Conservation (phyloP, 2,113 vertebrate species). For the Cochlearius cochlearius region DNA sequence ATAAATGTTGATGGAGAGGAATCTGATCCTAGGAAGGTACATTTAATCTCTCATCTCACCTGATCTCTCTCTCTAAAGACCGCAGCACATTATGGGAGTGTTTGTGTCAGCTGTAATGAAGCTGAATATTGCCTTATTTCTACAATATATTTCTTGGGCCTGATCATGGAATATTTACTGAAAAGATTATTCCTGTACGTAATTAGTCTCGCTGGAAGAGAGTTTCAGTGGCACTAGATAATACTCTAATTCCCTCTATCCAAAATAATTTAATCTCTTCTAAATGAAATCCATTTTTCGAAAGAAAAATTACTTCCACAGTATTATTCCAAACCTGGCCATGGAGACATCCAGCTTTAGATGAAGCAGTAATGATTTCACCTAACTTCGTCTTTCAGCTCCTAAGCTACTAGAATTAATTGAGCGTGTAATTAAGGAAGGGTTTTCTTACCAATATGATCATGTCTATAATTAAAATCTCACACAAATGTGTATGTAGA, state of each 20-base stretch:
- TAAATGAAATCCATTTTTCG: conserved; percentile 45
- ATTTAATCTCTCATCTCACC: neutral
- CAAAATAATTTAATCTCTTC: conserved; percentile 35
- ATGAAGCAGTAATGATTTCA: conserved; percentile 34
- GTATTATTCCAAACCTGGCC: neutral
- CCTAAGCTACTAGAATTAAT: conserved; percentile 48
- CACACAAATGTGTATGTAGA: conserved; percentile 9
- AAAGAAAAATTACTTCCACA: neutral
- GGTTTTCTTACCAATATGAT: conserved; percentile 49
- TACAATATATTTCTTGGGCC: neutral
- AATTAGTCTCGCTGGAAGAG: conserved; percentile 4
- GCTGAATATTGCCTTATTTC: neutral
- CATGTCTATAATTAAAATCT: conserved; percentile 61
- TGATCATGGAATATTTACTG: neutral
- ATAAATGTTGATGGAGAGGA: neutral
- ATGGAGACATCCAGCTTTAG: conserved; percentile 13
- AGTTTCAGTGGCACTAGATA: conserved; percentile 2
- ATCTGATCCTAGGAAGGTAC: neutral
- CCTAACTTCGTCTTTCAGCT: conserved; percentile 17
- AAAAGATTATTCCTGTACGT: conserved; percentile 1
- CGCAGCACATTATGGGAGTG: neutral
- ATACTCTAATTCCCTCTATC: neutral
- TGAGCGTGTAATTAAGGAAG: conserved; percentile 63
- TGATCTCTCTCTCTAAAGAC: neutral
- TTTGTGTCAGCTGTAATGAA: neutral